Evolutionary conservation across 2,797 vertebrate species (phyloP), one percentile per base, ranked within the genome.

Genomic region (Avahi laniger): DNA sequence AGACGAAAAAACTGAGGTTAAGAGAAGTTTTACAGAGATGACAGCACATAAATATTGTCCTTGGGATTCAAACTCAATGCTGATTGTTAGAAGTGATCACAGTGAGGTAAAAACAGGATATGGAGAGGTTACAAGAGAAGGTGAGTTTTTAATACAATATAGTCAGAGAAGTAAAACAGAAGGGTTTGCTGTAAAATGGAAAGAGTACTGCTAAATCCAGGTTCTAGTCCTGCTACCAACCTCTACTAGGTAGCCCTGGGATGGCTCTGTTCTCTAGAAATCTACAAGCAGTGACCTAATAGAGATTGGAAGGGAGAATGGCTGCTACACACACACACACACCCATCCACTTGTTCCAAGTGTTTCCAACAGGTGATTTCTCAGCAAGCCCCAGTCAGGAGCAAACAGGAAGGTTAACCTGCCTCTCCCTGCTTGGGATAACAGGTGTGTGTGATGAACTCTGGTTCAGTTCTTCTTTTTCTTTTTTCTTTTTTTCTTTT

Each of bases 401-500:
- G 69, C 11, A 20, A 76, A 72, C 4, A 24, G 48, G 67, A 79
- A 69, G 85, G 26, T 28, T 52, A 86, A 35, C 33, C 26, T 14
- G 91, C 46, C 75, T 69, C 14, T 15, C 26, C 8, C 8, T 2
- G 81, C 48, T 59, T 35, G 61, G 50, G 43, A 43, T 46, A 69
- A 52, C 28, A 91, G 52, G 57, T 63, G 76, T 78, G 70, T 11
- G 72, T 13, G 11, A 48, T 24, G 18, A n/a, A 63, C 63, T 89
- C 48, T 0, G 1, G 46, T 48, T 94, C 33, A 38, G 48, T 35
- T 79, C 48, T 86, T 83, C 54, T 54, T 57, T 24, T 52, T 52
- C 91, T 79, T 54, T 24, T 73, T 83, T 94, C 76, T 63, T 50
- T 89, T 70, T 79, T 73, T 41, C 65, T 81, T 91, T 87, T 91